Conservation (phyloP, 23 tunicate genomes). For the Oikopleura vanhoeffeni region DNA sequence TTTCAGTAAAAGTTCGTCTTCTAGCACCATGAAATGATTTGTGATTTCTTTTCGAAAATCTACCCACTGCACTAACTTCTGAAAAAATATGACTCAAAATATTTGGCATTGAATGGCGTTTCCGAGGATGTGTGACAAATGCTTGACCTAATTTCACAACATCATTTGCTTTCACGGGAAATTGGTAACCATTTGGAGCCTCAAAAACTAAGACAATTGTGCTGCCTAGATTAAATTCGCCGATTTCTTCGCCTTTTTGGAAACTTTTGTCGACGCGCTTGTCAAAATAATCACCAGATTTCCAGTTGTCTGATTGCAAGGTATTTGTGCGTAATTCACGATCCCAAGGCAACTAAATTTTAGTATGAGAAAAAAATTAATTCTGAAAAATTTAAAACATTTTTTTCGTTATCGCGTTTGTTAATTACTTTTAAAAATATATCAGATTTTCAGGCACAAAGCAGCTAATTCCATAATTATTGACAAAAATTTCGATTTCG, state of each 20-base stretch:
- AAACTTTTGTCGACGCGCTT: background rate
- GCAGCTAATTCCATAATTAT: too few species aligned
- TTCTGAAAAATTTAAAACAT: too few species aligned
- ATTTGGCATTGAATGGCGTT: background rate
- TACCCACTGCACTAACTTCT: too few species aligned
- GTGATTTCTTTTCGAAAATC: too few species aligned
- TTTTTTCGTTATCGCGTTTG: too few species aligned
- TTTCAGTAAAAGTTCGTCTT: too few species aligned
- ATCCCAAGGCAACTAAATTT: constrained; percentile 35
- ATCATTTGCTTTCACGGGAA: background rate
- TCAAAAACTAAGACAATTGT: background rate
- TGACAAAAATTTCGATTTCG: too few species aligned
- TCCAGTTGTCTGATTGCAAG: background rate
- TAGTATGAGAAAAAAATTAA: background rate
- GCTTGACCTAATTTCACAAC: background rate
- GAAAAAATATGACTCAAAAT: too few species aligned
- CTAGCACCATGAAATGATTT: too few species aligned
- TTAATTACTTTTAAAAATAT: too few species aligned
- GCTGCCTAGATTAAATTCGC: background rate
- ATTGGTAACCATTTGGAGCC: background rate
- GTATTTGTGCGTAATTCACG: background rate
- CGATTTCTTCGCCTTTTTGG: constrained; percentile 6
- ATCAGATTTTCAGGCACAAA: too few species aligned
- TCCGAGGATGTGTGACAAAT: background rate
- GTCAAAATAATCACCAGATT: background rate